Evolutionary conservation across 2,113 vertebrate species (phyloP).

Genomic region (Naja naja): DNA sequence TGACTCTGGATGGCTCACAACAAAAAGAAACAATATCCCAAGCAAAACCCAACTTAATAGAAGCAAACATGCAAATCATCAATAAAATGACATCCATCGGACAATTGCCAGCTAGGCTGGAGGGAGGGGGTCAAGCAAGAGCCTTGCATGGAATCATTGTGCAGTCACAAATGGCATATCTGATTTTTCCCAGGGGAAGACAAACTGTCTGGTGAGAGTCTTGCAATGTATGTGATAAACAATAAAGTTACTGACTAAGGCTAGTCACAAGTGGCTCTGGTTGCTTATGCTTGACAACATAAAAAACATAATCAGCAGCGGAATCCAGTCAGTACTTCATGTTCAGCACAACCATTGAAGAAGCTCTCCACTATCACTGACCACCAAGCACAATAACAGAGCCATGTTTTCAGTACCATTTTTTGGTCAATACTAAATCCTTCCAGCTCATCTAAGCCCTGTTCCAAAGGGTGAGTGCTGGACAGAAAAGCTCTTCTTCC

Average conservation of each 20-base stretch:
- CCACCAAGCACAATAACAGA: background rate
- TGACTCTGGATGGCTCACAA: background rate
- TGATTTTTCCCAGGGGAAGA: background rate
- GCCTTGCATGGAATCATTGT: background rate
- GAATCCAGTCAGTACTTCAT: background rate
- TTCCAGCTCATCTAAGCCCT: background rate
- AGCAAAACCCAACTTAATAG: background rate
- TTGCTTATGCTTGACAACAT: background rate
- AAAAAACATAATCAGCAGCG: background rate
- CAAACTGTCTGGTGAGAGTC: background rate
- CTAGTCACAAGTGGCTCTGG: background rate
- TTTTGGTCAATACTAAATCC: background rate
- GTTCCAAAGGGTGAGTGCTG: background rate
- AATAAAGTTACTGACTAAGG: background rate
- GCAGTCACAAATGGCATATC: background rate
- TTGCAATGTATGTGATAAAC: background rate
- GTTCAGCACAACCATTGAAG: background rate
- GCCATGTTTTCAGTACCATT: background rate
- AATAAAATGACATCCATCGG: background rate
- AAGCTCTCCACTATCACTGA: background rate
- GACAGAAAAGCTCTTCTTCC: background rate
- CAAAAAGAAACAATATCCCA: background rate
- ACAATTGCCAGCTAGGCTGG: background rate
- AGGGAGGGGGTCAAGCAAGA: background rate
- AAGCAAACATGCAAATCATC: background rate